These are phyloP conservation scores for Enteromius treurensis DNA, from an alignment of 2,797 vertebrate species.

Conservation along the genomic window DNA sequence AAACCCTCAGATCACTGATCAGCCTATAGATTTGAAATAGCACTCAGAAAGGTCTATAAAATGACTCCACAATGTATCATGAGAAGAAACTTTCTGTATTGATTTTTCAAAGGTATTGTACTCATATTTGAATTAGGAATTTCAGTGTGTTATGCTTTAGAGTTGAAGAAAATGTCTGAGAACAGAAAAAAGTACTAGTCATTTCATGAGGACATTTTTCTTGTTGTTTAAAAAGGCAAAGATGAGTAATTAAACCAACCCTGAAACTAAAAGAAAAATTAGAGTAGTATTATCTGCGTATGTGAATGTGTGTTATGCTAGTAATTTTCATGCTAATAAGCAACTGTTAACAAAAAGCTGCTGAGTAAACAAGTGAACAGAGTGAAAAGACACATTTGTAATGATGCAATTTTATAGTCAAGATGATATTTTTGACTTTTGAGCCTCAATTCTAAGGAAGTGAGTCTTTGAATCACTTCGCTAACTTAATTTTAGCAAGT, in stretches of 20 bases:
- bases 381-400: neutral
- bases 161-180: neutral
- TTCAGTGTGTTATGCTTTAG: neutral
- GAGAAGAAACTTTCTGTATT: neutral
- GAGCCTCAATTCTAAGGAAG: neutral
- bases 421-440: neutral
- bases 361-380: neutral
- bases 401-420: neutral
- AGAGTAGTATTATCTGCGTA: neutral
- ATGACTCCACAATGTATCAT: neutral
- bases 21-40: conserved; percentile 3
- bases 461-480: neutral
- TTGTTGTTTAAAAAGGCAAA: too few relatives aligned
- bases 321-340: neutral
- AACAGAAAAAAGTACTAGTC: neutral
- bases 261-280: neutral
- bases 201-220: too few relatives aligned
- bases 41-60: neutral
- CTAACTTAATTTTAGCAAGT: too few relatives aligned
- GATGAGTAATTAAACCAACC: neutral
- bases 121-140: neutral
- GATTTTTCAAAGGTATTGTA: neutral
- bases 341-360: neutral
- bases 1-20: neutral
- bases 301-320: too few relatives aligned